Evolutionary conservation across 2,888 invertebrate species (phyloP), one percentile per base, ranked within the genome.

Genomic region (Leptinotarsa rubiginosa): DNA sequence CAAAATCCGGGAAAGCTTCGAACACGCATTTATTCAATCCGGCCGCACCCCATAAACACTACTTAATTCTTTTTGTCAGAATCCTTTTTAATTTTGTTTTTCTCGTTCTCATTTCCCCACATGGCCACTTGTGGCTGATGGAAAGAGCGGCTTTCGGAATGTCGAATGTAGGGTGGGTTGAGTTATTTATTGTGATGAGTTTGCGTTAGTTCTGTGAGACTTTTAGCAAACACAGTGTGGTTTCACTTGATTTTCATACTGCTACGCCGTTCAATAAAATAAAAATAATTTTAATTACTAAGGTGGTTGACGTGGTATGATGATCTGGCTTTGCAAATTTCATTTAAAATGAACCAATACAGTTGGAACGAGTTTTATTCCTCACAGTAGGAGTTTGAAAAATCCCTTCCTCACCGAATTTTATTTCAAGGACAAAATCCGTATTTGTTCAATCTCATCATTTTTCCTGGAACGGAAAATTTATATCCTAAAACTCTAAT

Each of bases 11-110:
- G 82, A 85, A 86, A 83, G 82, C 85, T 83, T 83, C 82, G 77
- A 84, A 83, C 87, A 87, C 87, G 87, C 87, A 86, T 87, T 86
- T 86, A 85, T 85, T 85, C 86, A 86, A 86, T 86, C 84, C 80
- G 82, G 80, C 86, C 85, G 79, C 85, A 82, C 86, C 85, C 83
- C 78, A 76, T 70, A 75, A 80, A 80, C 81, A 80, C 79, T 70
- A 76, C 74, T 77, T 77, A 77, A 80, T 81, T 79, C 78, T 79
- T 81, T 79, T 75, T 65, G 56, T 52, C 72, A 59, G 70, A 74
- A 71, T 72, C 72, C 73, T 75, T 77, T 77, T 75, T 70, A 73
- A 66, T 52, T 68, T 71, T 74, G 64, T 62, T 62, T 64, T 70
- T 64, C 31, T 20, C 25, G 47, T 64, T 50, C 70, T 66, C 70